Conservation (phyloP, 2,888 invertebrate species). For the Apamea monoglypha region DNA sequence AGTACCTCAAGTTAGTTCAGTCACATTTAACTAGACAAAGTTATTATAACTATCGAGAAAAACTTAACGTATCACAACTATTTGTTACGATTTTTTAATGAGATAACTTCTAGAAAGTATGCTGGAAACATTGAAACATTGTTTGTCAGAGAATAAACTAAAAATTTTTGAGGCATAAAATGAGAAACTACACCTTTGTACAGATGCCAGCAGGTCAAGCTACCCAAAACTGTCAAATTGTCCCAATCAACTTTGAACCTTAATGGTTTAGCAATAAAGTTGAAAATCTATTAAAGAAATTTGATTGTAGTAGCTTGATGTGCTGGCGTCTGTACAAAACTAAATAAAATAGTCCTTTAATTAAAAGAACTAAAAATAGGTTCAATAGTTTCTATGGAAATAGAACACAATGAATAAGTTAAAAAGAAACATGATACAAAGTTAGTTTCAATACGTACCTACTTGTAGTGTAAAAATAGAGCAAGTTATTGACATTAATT, state of each 20-base stretch:
- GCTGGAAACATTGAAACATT: no score
- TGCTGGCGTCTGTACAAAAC: no score
- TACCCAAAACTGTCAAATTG: no score
- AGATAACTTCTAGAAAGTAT: slow-evolving; percentile 1
- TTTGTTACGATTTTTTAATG: slow-evolving; percentile 29
- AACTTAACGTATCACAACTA: background rate
- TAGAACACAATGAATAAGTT: background rate
- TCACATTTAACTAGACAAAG: slow-evolving; percentile 16
- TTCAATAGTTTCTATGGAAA: background rate
- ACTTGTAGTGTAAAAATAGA: slow-evolving; percentile 20
- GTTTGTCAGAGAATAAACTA: background rate
- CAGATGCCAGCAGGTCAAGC: no score
- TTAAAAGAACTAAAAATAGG: background rate
- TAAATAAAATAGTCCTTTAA: background rate
- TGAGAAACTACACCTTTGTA: background rate
- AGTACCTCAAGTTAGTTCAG: slow-evolving; percentile 2
- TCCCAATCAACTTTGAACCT: no score
- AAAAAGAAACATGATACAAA: background rate
- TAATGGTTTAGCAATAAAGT: no score
- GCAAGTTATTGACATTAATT: slow-evolving; percentile 17
- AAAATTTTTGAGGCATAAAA: background rate
- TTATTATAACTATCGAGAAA: slow-evolving; percentile 11
- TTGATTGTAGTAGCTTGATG: no score
- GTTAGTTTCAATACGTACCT: background rate
- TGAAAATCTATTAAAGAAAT: no score